Base-by-base conservation (phyloP, 2,113 vertebrate species). In the Varanus salvator region DNA sequence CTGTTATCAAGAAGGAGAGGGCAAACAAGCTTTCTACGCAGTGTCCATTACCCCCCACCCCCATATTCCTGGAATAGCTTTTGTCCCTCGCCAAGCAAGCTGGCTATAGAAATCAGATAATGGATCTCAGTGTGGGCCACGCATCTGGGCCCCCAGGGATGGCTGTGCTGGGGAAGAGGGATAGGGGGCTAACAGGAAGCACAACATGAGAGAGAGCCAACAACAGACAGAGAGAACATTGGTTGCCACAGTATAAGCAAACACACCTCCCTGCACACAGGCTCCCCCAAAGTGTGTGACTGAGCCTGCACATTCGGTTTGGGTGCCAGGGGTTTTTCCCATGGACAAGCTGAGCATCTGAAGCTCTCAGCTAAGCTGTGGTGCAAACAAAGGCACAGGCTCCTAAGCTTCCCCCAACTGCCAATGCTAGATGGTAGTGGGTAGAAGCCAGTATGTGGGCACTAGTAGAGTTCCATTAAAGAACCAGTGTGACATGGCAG, bases 41-140 rank as follows among this genome's bases (percentile, higher is more conserved):
- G 1, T 0, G 89, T n/a, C 76, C 48, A 77, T 19, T 0, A 0
- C 19, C 50, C 78, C 2, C 2, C 54, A 19, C 54, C 31, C 80
- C 71, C 0, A 7, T 60, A 17, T 87, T 34, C 64, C 81, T 0
- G 0, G 12, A 21, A 27, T 2, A 76, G 21, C 64, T 90, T 60
- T 64, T 71, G 84, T 50, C 77, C 84, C 34, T n/a, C 38, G 57
- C 68, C 31, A 25, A 72, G 66, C n/a, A 54, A 71, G 81, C 57
- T 1, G 7, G 11, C 0, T 7, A 50, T 44, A 71, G 31, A 85
- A 68, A 27, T 27, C 66, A 0, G 0, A 72, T 78, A n/a, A 60
- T 57, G 54, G 86, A 57, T 31, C 60, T 0, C 0, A 85, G 68
- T 27, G 44, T 9, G 44, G n/a, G n/a, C 48, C 17, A 44, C 31